Conservation (phyloP, 2,797 vertebrate species). For the Brotula barbata region DNA sequence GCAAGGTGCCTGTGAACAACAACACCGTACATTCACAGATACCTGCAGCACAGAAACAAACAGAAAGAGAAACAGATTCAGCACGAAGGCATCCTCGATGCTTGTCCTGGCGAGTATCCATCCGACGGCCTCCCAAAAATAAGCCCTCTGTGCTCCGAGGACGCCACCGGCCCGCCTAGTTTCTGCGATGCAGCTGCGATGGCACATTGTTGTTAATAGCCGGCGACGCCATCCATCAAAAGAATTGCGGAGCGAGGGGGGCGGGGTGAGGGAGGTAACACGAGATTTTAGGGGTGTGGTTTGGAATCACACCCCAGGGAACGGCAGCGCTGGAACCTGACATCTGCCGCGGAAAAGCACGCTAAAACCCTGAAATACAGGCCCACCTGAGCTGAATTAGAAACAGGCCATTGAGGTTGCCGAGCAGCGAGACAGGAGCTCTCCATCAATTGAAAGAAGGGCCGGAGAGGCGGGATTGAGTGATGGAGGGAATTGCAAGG, state of each 20-base stretch:
- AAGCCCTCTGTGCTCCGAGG: constrained; percentile 6
- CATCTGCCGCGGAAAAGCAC: constrained; percentile 49
- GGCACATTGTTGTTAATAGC: constrained; percentile 27
- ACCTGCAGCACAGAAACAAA: constrained; percentile 3
- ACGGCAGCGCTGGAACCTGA: constrained; percentile 44
- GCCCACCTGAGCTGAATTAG: constrained; percentile 62
- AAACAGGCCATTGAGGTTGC: constrained; percentile 45
- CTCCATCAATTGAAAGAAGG: constrained; percentile 54
- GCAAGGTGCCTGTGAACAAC: background rate
- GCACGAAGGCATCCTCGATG: constrained; percentile 2
- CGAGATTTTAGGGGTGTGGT: constrained; percentile 50
- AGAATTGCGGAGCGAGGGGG: constrained; percentile 3
- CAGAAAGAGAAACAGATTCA: constrained; percentile 17
- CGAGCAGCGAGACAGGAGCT: constrained; percentile 36
- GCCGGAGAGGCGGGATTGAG: constrained; percentile 37
- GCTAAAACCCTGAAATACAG: constrained; percentile 44
- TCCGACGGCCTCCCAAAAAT: constrained; percentile 14
- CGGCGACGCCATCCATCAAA: constrained; percentile 27
- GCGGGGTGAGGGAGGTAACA: constrained; percentile 6
- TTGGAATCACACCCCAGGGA: constrained; percentile 54
- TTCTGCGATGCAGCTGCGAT: constrained; percentile 24
- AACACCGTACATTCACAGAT: constrained; percentile 6
- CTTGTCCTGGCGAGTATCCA: constrained; percentile 11
- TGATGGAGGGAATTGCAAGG: constrained; percentile 45
- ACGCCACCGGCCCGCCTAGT: background rate